Conservation (phyloP, 37 sponge, comb jelly and placozoan species). For the Theonella swinhoei region DNA sequence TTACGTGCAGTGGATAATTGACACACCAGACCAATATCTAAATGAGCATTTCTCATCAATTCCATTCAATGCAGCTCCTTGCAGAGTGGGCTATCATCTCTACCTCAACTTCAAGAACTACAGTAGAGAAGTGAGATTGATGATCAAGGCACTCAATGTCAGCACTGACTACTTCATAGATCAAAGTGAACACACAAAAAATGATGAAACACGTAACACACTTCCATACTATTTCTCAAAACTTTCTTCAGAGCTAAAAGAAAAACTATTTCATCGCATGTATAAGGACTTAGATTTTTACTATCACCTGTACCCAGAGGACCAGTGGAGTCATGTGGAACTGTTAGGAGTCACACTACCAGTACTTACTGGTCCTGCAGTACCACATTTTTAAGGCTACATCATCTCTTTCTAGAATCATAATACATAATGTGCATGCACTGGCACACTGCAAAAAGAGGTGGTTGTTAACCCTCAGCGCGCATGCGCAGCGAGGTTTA, state of each 20-base stretch:
- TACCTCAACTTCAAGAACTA: constrained; percentile 49
- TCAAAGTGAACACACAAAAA: not conserved
- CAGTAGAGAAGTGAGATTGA: not conserved
- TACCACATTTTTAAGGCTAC: too few species aligned
- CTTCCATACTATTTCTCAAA: constrained; percentile 16
- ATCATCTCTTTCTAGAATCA: too few species aligned
- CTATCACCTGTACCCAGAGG: constrained; percentile 40
- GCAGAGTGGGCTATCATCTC: constrained; percentile 34
- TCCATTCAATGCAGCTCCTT: constrained; percentile 14
- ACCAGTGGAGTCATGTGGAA: not conserved
- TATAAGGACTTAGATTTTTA: constrained; percentile 40
- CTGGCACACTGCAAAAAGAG: too few species aligned
- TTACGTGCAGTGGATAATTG: constrained; percentile 41
- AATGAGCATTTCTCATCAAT: constrained; percentile 57
- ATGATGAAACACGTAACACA: not conserved
- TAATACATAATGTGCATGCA: too few species aligned
- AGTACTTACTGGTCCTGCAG: too few species aligned
- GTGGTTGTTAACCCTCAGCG: not conserved
- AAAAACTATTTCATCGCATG: constrained; percentile 10
- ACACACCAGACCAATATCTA: constrained; percentile 5
- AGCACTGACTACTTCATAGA: not conserved
- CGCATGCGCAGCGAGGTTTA: not conserved
- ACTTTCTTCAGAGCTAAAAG: constrained; percentile 11
- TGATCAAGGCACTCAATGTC: not conserved
- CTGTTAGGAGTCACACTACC: not conserved